These are phyloP conservation scores for Prunella himalayana DNA, from an alignment of 2,113 vertebrate species.

Conservation along the genomic window DNA sequence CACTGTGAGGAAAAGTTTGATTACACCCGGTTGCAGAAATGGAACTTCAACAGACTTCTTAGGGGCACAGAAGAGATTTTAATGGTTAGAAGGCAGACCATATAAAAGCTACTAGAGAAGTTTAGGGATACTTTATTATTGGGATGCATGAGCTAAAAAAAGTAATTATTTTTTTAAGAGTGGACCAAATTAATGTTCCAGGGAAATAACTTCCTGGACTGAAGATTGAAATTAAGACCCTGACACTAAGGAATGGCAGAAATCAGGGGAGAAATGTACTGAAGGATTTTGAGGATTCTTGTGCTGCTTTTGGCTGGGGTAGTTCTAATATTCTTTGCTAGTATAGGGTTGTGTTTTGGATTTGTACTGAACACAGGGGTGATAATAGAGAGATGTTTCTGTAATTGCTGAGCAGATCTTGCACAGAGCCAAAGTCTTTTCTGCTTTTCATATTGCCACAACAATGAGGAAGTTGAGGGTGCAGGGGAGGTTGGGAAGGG, in stretches of 20 bases:
- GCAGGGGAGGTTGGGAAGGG: background rate
- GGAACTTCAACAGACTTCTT: background rate
- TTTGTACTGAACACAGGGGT: background rate
- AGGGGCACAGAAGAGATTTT: background rate
- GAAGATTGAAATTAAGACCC: background rate
- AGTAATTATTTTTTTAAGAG: background rate
- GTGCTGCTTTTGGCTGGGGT: background rate
- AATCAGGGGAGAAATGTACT: background rate
- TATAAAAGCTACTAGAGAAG: background rate
- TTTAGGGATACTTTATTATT: background rate
- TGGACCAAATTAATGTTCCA: background rate
- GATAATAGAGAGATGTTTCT: background rate
- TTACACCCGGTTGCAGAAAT: background rate
- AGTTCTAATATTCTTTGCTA: background rate
- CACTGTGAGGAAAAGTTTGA: background rate
- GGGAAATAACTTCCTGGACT: background rate
- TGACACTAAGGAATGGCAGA: background rate
- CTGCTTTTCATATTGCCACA: fast-evolving
- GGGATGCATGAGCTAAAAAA: background rate
- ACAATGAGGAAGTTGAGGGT: fast-evolving
- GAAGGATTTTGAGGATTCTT: background rate
- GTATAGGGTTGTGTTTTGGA: background rate
- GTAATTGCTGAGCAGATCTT: background rate
- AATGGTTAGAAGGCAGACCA: background rate
- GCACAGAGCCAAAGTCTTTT: background rate